These are phyloP conservation scores for Cryptus viduatorius DNA, from an alignment of 2,888 invertebrate genomes.

Conservation along the genomic window DNA sequence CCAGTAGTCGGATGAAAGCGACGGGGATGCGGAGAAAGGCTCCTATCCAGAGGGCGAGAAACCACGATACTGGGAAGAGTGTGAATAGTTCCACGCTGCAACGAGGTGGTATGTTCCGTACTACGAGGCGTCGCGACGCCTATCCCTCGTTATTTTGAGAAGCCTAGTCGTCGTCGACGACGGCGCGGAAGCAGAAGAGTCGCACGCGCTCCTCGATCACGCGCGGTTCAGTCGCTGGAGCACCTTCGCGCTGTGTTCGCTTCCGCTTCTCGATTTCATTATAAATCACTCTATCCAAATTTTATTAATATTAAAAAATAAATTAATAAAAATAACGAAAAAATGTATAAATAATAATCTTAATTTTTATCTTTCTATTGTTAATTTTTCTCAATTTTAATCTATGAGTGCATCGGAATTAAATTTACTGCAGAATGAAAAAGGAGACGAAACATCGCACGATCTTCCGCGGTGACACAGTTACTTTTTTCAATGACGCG, in stretches of 20 bases:
- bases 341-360: not conserved
- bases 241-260: constrained; percentile 47
- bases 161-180: constrained; percentile 62
- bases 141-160: constrained; percentile 75
- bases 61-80: constrained; percentile 26
- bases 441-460: not conserved
- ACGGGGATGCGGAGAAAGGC: constrained; percentile 13
- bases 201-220: constrained; percentile 50
- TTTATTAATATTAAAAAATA: not conserved
- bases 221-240: constrained; percentile 63
- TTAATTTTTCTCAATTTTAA: not conserved
- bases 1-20: not conserved
- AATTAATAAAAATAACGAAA: not conserved
- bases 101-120: constrained; percentile 48
- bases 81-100: constrained; percentile 52
- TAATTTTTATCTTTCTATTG: not conserved
- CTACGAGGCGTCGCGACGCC: constrained; percentile 67
- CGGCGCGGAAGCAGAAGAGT: constrained; percentile 50
- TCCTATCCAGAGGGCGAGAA: constrained; percentile 31
- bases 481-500: too few relatives aligned
- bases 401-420: not conserved
- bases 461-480: too few relatives aligned
- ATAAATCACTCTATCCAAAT: not conserved
- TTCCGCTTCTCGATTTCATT: not conserved
- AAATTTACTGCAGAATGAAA: not conserved